These are phyloP conservation scores for Operophtera brumata DNA, from an alignment of 2,888 invertebrate species.

Conservation along the genomic window DNA sequence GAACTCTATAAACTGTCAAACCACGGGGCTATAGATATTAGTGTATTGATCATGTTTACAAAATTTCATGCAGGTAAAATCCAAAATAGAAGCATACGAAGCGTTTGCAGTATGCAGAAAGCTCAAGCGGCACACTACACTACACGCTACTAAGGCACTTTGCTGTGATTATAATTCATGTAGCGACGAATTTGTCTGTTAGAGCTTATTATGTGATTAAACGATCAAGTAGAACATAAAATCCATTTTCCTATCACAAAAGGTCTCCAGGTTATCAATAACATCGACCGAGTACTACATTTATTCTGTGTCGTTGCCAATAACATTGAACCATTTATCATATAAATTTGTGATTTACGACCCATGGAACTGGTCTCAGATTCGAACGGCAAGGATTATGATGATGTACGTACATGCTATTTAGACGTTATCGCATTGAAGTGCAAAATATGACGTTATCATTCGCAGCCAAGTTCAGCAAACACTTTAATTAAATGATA, in stretches of 20 bases:
- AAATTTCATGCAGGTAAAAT: too few species aligned
- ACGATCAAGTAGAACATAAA: too few species aligned
- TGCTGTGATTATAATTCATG: too few species aligned
- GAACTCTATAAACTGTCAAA: too few species aligned
- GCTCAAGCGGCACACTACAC: too few species aligned
- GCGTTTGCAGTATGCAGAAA: too few species aligned
- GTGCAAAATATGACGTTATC: slow-evolving; percentile 35
- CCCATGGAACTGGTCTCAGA: slow-evolving; percentile 14
- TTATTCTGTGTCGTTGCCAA: slow-evolving; percentile 11
- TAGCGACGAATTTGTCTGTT: too few species aligned
- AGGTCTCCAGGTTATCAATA: slow-evolving; percentile 25
- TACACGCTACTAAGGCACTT: too few species aligned
- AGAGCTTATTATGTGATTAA: too few species aligned
- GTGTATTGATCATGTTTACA: too few species aligned
- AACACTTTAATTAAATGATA: slow-evolving; percentile 15
- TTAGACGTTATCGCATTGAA: slow-evolving; percentile 13
- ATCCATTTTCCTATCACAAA: not conserved
- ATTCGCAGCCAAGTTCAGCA: slow-evolving; percentile 22
- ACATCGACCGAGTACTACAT: not conserved
- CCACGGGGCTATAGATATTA: too few species aligned
- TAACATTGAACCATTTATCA: slow-evolving; percentile 18
- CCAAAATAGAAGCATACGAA: too few species aligned
- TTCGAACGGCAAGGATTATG: slow-evolving; percentile 3
- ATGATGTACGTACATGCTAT: slow-evolving; percentile 7
- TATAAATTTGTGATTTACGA: slow-evolving; percentile 20